phyloP scores from a whole-genome alignment of 2,888 invertebrate genomes.

The Lapara coniferarum region DNA sequence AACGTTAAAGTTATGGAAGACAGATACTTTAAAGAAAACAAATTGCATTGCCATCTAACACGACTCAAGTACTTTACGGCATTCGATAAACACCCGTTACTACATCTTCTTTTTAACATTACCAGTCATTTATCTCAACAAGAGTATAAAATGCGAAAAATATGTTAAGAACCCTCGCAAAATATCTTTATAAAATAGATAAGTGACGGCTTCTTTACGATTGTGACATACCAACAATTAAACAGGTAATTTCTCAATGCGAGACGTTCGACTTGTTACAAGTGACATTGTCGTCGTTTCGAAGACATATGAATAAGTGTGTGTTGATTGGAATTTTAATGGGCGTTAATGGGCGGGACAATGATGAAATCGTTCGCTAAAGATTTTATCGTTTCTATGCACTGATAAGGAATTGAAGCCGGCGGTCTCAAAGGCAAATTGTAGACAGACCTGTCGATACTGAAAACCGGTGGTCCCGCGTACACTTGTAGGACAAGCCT shows the following conservation, averaged over 20 bases:
- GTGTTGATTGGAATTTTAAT: conserved; percentile 81
- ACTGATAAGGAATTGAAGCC: conserved; percentile 73
- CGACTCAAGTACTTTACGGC: too few relatives aligned
- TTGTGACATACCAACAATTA: conserved; percentile 55
- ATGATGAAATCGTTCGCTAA: conserved; percentile 73
- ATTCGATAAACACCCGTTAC: too few relatives aligned
- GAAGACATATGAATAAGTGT: conserved; percentile 79
- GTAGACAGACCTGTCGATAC: conserved; percentile 61
- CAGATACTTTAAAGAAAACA: too few relatives aligned
- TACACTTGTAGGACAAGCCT: conserved; percentile 25
- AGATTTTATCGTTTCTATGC: conserved; percentile 75
- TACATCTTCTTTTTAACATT: too few relatives aligned
- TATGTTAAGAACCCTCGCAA: background rate
- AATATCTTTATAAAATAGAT: conserved; percentile 4
- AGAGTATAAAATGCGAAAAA: background rate
- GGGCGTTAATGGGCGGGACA: conserved; percentile 81
- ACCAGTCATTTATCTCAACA: background rate
- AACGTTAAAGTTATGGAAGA: too few relatives aligned
- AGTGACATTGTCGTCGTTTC: conserved; percentile 49
- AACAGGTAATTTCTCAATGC: conserved; percentile 67
- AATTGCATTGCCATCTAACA: too few relatives aligned
- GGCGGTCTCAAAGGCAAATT: conserved; percentile 82
- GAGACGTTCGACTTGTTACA: conserved; percentile 57
- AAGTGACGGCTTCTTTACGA: conserved; percentile 27
- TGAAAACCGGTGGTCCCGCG: conserved; percentile 56